Conservation (phyloP, 2,797 vertebrate genomes). For the Rhyacichthys aspro region DNA sequence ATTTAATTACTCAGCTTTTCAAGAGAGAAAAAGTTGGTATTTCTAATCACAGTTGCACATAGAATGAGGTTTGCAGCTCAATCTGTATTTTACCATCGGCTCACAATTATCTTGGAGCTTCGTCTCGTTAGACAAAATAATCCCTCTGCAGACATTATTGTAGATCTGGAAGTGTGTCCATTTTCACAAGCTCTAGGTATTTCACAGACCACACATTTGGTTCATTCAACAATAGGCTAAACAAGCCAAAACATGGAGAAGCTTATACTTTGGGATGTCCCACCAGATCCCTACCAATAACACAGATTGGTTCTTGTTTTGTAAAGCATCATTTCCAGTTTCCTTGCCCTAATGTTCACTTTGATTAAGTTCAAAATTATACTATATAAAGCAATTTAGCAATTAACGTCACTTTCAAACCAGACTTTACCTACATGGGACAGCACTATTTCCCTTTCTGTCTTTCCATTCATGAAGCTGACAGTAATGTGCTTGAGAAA, state of each 20-base stretch:
- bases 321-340: too few species aligned
- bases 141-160: background rate
- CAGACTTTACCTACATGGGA: background rate
- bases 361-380: too few species aligned
- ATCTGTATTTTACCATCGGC: background rate
- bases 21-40: background rate
- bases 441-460: background rate
- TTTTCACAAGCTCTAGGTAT: background rate
- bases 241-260: background rate
- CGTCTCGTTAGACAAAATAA: background rate
- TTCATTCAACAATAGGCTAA: background rate
- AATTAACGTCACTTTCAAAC: too few species aligned
- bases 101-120: background rate
- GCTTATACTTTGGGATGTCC: too few species aligned
- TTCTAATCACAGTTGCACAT: background rate
- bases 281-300: too few species aligned
- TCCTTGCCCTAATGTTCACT: too few species aligned
- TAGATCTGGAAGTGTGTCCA: background rate
- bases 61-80: background rate
- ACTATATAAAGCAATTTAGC: too few species aligned
- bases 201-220: slow-evolving; percentile 7
- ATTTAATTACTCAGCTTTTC: too few species aligned
- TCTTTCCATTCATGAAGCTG: background rate
- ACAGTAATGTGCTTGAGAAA: slow-evolving; percentile 18
- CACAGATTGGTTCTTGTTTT: too few species aligned